phyloP scores from a whole-genome alignment of 1,140 invertebrate genomes.

The Rhopalosiphum padi region DNA sequence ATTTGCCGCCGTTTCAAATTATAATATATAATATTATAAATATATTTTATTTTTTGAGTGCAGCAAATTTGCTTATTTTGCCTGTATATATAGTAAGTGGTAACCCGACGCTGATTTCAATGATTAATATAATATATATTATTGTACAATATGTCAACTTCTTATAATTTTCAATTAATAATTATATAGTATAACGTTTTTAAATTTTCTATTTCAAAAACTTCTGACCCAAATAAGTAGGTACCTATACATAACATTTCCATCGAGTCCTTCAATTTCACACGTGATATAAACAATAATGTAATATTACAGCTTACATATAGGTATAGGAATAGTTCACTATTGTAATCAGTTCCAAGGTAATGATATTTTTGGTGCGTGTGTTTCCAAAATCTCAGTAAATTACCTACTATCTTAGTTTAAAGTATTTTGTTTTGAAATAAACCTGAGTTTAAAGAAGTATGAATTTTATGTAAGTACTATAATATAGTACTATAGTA shows the following conservation, averaged over 20 bases:
- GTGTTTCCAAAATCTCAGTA: neutral
- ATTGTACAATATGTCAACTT: neutral
- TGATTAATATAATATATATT: neutral
- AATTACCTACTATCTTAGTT: neutral
- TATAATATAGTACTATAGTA: no score
- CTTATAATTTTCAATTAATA: neutral
- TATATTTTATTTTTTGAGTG: no score
- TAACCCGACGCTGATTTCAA: neutral
- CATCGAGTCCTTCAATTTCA: neutral
- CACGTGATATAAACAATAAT: neutral
- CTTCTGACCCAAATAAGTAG: neutral
- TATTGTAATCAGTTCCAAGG: neutral
- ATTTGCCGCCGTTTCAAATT: no score
- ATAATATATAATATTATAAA: no score
- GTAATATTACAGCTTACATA: neutral
- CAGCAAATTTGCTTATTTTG: no score
- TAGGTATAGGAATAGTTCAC: neutral
- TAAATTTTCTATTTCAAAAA: neutral
- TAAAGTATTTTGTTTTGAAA: neutral
- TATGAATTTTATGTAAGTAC: neutral
- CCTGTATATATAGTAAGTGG: no score
- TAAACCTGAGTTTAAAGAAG: neutral
- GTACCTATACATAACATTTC: neutral
- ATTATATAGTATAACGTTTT: neutral
- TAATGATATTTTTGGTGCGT: neutral